phyloP scores from a whole-genome alignment of 2,888 invertebrate genomes.

The Homarus gammarus region DNA sequence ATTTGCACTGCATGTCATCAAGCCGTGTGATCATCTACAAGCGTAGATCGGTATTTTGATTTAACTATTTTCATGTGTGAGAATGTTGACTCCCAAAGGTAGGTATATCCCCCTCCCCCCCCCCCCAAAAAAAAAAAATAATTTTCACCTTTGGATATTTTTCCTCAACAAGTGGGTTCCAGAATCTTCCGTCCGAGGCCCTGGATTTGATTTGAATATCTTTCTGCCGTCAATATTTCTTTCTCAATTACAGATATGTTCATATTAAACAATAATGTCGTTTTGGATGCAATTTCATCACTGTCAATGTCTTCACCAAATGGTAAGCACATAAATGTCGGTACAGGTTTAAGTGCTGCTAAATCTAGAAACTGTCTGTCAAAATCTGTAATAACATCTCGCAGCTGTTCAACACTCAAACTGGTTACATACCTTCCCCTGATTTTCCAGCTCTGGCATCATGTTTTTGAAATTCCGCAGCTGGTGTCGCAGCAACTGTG shows the following conservation, averaged over 20 bases:
- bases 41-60: too few relatives aligned
- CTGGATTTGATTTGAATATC: slow-evolving; percentile 44
- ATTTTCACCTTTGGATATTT: too few relatives aligned
- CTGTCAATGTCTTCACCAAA: slow-evolving; percentile 19
- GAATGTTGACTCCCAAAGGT: too few relatives aligned
- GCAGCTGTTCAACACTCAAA: slow-evolving; percentile 22
- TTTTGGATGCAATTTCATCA: slow-evolving; percentile 26
- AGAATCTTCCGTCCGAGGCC: slow-evolving; percentile 34
- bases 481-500: slow-evolving; percentile 36
- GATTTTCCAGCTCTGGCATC: slow-evolving; percentile 23
- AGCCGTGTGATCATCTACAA: too few relatives aligned
- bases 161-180: slow-evolving; percentile 44
- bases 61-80: too few relatives aligned
- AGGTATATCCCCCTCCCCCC: too few relatives aligned
- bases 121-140: too few relatives aligned
- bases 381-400: slow-evolving; percentile 30
- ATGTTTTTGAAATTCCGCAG: slow-evolving; percentile 24
- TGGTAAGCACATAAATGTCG: slow-evolving; percentile 24
- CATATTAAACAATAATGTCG: slow-evolving; percentile 34
- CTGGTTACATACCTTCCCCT: slow-evolving; percentile 25
- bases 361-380: slow-evolving; percentile 18
- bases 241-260: slow-evolving; percentile 43
- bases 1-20: too few relatives aligned
- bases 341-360: slow-evolving; percentile 27
- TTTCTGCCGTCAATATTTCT: slow-evolving; percentile 20